Evolutionary conservation across 2,888 invertebrate genomes (phyloP).

Genomic region (Erynnis tages): DNA sequence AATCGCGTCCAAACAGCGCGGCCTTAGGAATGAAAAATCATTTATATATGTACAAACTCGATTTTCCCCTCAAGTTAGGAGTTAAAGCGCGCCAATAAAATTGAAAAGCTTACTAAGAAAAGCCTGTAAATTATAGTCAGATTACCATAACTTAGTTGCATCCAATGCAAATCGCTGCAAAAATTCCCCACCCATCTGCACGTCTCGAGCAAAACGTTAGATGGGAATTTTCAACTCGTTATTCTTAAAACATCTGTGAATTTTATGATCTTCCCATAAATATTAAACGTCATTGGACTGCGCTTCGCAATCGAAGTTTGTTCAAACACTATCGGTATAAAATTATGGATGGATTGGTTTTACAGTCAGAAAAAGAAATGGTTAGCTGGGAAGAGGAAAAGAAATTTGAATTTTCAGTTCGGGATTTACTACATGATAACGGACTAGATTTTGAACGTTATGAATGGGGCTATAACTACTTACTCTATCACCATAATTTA

Average conservation of each 20-base stretch:
- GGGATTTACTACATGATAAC: too few species aligned
- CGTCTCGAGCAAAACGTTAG: slow-evolving; percentile 62
- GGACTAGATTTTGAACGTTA: too few species aligned
- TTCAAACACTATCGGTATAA: slow-evolving; percentile 5
- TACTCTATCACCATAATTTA: too few species aligned
- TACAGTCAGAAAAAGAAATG: not conserved
- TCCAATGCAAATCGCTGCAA: slow-evolving; percentile 65
- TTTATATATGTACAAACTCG: slow-evolving; percentile 41
- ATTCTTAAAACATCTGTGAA: slow-evolving; percentile 51
- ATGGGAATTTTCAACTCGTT: slow-evolving; percentile 68
- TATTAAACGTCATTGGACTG: slow-evolving; percentile 24
- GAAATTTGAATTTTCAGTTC: too few species aligned
- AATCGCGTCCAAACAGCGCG: too few species aligned
- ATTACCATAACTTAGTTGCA: slow-evolving; percentile 70
- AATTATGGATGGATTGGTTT: slow-evolving; percentile 8
- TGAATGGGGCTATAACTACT: too few species aligned
- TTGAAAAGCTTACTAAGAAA: slow-evolving; percentile 56
- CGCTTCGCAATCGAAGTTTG: slow-evolving; percentile 3
- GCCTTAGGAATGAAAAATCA: slow-evolving; percentile 37
- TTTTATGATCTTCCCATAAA: slow-evolving; percentile 31
- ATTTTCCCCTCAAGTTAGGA: slow-evolving; percentile 44
- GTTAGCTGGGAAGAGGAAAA: not conserved
- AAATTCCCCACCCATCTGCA: slow-evolving; percentile 63
- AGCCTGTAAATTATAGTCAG: slow-evolving; percentile 65
- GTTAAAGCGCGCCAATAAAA: slow-evolving; percentile 54